A percentile compares a stretch with the other conserved stretches of the same genome.
phyloP scores from a whole-genome alignment of 2,888 invertebrate genomes.

The Cremastinae sp. region DNA sequence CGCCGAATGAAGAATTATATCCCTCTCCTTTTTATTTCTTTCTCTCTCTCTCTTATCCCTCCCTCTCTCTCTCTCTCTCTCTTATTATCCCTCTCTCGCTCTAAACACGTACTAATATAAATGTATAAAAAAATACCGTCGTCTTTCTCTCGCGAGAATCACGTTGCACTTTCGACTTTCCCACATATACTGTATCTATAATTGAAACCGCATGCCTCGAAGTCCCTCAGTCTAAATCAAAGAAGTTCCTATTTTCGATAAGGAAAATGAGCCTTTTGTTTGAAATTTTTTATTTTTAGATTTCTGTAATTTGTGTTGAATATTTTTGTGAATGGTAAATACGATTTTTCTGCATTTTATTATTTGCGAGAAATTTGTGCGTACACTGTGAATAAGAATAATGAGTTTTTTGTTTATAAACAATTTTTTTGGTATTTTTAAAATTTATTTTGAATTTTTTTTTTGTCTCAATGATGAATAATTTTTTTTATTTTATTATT shows the following conservation, averaged over 20 bases:
- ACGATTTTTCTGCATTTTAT: no score
- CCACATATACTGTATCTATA: conserved; percentile 44
- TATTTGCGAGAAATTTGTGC: no score
- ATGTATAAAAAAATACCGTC: conserved; percentile 5
- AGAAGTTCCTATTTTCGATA: conserved; percentile 20
- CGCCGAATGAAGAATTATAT: conserved; percentile 46
- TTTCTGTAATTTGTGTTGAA: no score
- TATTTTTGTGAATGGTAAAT: no score
- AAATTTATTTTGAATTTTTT: no score
- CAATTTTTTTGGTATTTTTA: no score
- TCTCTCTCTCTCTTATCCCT: conserved; percentile 16
- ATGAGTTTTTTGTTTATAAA: no score
- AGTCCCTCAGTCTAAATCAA: conserved; percentile 16
- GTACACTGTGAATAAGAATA: no score
- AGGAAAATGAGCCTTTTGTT: background rate
- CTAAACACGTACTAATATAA: background rate
- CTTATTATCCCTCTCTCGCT: conserved; percentile 5
- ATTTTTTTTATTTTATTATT: no score
- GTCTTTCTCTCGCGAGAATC: conserved; percentile 29
- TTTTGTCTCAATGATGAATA: no score
- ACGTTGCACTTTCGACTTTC: conserved; percentile 53
- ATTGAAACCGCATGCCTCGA: conserved; percentile 43
- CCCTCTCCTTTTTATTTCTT: conserved; percentile 6
- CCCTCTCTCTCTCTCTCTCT: conserved; percentile 16
- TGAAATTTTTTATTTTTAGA: background rate